phyloP scores from a whole-genome alignment of 2,888 invertebrate species.

The Macaria notata region DNA sequence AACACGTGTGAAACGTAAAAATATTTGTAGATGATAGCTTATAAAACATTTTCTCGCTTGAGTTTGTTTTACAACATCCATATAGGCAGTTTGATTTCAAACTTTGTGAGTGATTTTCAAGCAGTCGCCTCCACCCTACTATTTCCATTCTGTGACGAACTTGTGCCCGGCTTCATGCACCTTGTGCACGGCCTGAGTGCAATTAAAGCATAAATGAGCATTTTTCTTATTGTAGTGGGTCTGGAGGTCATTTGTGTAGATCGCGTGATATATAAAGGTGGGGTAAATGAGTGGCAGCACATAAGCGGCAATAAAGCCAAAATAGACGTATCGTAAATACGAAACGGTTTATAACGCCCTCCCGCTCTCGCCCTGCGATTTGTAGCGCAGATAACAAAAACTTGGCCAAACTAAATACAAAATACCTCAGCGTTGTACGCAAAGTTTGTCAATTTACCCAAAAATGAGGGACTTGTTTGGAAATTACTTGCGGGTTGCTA shows the following conservation, averaged over 20 bases:
- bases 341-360: constrained; percentile 57
- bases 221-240: constrained; percentile 37
- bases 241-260: constrained; percentile 45
- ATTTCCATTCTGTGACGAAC: too few relatives aligned
- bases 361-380: constrained; percentile 46
- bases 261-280: constrained; percentile 50
- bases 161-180: too few relatives aligned
- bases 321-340: constrained; percentile 62
- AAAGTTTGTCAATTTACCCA: constrained; percentile 36
- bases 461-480: constrained; percentile 34
- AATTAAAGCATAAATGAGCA: constrained; percentile 43
- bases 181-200: constrained; percentile 27
- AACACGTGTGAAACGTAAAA: constrained; percentile 5
- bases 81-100: too few relatives aligned
- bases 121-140: too few relatives aligned
- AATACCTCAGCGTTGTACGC: constrained; percentile 33
- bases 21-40: background rate
- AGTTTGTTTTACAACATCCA: too few relatives aligned
- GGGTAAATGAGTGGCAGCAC: constrained; percentile 49
- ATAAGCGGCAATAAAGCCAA: constrained; percentile 56
- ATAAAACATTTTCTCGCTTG: too few relatives aligned
- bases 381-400: constrained; percentile 51
- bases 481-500: constrained; percentile 32
- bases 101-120: too few relatives aligned
- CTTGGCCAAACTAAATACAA: constrained; percentile 41